Percentiles rank a stretch among this genome's conserved stretches.
These are phyloP conservation scores for Salpingus planirostris DNA, from an alignment of 2,888 invertebrate genomes.

Conservation along the genomic window DNA sequence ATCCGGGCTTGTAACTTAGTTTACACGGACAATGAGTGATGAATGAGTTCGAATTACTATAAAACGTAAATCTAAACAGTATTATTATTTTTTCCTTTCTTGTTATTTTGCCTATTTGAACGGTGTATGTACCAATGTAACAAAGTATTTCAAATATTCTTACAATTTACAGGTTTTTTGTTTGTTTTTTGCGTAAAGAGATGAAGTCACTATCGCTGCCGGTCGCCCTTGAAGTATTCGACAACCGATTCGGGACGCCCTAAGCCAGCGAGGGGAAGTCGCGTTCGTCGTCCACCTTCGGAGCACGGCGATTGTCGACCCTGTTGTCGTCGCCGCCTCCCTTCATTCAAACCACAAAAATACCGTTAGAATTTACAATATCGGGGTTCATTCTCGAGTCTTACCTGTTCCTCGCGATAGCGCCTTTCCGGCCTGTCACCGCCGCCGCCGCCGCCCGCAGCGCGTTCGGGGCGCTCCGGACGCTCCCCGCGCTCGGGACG, in stretches of 20 bases:
- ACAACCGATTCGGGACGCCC: too few relatives aligned
- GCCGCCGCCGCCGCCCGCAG: constrained; percentile 37
- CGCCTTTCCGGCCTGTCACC: constrained; percentile 20
- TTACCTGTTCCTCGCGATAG: constrained; percentile 21
- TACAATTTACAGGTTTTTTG: constrained; percentile 20
- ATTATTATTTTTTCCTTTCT: too few relatives aligned
- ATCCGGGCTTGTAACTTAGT: constrained; percentile 33
- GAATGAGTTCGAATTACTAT: constrained; percentile 22
- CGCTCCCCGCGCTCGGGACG: constrained; percentile 22
- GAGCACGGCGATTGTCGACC: constrained; percentile 44
- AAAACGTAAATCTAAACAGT: too few relatives aligned
- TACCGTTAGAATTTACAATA: too few relatives aligned
- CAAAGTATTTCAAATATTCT: constrained; percentile 31
- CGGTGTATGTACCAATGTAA: constrained; percentile 37
- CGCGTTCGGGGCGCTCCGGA: constrained; percentile 28
- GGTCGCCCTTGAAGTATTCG: too few relatives aligned
- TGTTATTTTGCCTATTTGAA: too few relatives aligned
- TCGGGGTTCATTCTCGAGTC: too few relatives aligned
- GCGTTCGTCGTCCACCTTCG: constrained; percentile 91
- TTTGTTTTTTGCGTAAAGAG: too few relatives aligned
- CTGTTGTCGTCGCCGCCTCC: constrained; percentile 25
- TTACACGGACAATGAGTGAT: constrained; percentile 30
- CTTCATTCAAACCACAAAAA: too few relatives aligned
- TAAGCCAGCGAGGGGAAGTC: constrained; percentile 91
- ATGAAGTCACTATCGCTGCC: too few relatives aligned